Conservation (phyloP, 2,888 invertebrate species). For the Nephrotoma guestfalica region DNA sequence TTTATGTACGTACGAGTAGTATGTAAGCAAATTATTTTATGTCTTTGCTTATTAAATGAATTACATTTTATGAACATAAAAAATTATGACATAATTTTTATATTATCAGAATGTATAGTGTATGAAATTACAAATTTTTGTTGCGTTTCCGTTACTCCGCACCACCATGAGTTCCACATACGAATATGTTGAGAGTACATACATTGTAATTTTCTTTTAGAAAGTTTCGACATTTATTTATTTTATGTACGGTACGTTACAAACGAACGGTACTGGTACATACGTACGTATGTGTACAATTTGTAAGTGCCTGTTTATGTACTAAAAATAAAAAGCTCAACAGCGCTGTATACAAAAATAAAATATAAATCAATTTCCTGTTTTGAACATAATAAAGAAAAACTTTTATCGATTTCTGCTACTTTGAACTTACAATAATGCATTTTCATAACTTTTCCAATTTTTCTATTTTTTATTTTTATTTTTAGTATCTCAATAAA, state of each 20-base stretch:
- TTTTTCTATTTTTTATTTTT: background rate
- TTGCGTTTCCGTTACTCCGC: background rate
- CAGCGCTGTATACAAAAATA: background rate
- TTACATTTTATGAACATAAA: background rate
- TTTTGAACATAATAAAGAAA: background rate
- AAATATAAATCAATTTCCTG: background rate
- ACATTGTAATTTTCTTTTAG: background rate
- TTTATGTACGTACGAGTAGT: background rate
- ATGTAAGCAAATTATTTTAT: background rate
- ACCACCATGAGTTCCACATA: background rate
- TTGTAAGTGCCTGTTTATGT: background rate
- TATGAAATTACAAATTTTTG: background rate
- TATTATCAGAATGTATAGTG: background rate
- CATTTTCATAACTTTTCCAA: background rate
- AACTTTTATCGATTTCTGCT: background rate
- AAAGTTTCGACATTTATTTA: background rate
- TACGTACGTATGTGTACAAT: background rate
- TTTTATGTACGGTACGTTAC: background rate
- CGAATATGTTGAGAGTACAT: background rate
- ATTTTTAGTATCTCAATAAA: background rate
- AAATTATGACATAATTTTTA: background rate
- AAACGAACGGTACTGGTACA: background rate
- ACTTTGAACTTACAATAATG: background rate
- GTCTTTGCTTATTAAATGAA: background rate
- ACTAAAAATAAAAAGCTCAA: background rate